phyloP scores from a whole-genome alignment of 2,797 vertebrate species.

The Agapornis canus region DNA sequence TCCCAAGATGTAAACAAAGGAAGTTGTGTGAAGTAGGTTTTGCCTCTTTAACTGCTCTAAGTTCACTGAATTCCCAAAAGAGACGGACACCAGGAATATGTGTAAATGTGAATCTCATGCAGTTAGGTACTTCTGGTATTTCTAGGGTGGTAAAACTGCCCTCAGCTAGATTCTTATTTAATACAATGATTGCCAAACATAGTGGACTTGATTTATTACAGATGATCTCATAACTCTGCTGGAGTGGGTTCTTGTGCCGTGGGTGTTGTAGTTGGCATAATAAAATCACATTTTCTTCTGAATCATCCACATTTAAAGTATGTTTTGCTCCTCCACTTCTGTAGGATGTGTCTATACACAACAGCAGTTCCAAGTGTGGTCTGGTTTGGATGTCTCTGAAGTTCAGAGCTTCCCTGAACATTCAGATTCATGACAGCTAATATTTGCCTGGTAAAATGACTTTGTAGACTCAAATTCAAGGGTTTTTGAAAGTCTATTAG shows the following conservation, averaged over 20 bases:
- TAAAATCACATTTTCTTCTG: not conserved
- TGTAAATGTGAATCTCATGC: fast-evolving
- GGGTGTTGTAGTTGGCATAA: not conserved
- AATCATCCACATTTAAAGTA: not conserved
- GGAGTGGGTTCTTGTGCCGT: not conserved
- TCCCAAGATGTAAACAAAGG: not conserved
- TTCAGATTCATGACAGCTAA: not conserved
- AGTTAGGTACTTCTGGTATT: not conserved
- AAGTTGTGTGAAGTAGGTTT: not conserved
- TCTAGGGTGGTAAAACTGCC: not conserved
- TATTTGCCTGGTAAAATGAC: not conserved
- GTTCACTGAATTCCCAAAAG: not conserved
- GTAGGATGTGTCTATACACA: not conserved
- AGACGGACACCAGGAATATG: not conserved
- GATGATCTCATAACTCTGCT: not conserved
- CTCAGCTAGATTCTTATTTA: not conserved
- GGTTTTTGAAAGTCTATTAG: not conserved
- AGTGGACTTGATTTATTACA: not conserved
- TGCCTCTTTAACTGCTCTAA: not conserved
- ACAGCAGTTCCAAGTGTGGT: not conserved
- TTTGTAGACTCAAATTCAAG: not conserved
- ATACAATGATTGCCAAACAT: not conserved
- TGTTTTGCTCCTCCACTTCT: not conserved
- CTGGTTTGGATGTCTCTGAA: not conserved
- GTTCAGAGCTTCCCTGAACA: not conserved